Percentiles rank a stretch among this genome's conserved stretches.
These are phyloP conservation scores for Turnix velox DNA, from an alignment of 2,113 vertebrate genomes.

Conservation along the genomic window DNA sequence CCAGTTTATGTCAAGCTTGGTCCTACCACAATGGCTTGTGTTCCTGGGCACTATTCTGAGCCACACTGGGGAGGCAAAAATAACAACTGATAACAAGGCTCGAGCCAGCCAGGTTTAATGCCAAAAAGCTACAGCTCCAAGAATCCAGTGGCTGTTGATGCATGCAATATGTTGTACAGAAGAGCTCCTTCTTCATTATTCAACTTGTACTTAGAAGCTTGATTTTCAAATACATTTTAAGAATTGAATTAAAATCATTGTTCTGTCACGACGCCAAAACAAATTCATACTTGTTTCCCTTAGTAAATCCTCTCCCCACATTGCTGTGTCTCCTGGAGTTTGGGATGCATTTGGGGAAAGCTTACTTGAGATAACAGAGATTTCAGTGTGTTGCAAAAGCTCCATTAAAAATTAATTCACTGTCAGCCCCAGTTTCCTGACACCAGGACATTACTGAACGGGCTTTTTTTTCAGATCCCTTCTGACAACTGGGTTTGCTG, in stretches of 20 bases:
- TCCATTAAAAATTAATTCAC: background rate
- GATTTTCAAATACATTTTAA: background rate
- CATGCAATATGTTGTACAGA: background rate
- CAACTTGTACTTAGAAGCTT: background rate
- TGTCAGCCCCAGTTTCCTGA: background rate
- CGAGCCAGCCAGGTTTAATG: background rate
- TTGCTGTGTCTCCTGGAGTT: background rate
- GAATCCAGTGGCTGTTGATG: fast-evolving
- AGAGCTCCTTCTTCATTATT: background rate
- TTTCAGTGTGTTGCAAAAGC: background rate
- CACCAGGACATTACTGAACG: background rate
- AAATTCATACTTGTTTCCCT: background rate
- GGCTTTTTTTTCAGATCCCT: background rate
- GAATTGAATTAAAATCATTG: background rate
- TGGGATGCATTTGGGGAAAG: background rate
- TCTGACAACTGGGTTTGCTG: background rate
- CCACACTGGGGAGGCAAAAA: background rate
- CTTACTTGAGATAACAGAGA: background rate
- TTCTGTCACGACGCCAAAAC: background rate
- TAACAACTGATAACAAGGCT: background rate
- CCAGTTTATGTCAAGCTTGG: background rate
- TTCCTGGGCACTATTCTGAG: background rate
- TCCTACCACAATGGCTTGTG: background rate
- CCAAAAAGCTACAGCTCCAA: background rate
- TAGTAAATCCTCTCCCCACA: background rate